Evolutionary conservation across 2,888 invertebrate genomes (phyloP), one percentile per base, ranked within the genome.

Genomic region (Leptopilina syphax): DNA sequence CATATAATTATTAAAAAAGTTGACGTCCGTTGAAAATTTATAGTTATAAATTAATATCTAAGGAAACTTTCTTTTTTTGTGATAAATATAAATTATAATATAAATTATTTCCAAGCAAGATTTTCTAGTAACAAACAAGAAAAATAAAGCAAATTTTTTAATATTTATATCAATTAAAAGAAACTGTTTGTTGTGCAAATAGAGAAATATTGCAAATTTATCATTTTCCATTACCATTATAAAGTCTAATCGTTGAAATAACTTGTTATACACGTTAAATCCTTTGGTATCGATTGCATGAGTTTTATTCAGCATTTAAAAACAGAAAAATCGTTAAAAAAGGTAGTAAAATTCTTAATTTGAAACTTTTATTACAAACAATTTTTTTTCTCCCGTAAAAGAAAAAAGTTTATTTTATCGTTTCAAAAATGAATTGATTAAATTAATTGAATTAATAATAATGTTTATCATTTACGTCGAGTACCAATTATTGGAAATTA

Each of bases 201-300:
- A 57, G 44, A 44, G 44, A 57, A 57, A 57, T 57, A 57, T 60
- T 18, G 13, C 13, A 60, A 18, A 8, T 34, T 18, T 13, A 60
- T 18, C 7, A 24, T 63, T 24, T 27, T 70, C 0, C 54, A 54
- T 27, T 24, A 9, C n/a, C 57, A 41, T 57, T 73, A 34, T 34
- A 9, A 13, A 34, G 9, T 60, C 9, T 54, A 5, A n/a, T 57
- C 24, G 65, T 12, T 10, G 12, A 18, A 60, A 34, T 54, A 34
- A 73, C 18, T 57, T 73, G n/a, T 54, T n/a, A 54, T 57, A 34
- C 3, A 41, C 34, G 24, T 57, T n/a, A 10, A 57, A 73, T 73
- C 18, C 13, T 73, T 57, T 41, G 57, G n/a, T n/a, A 73, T 60
- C 73, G 34, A 27, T 54, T 73, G 73, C 73, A 73, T 73, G 73